These are phyloP conservation scores for Cyprinodon diabolis DNA, from an alignment of 2,797 vertebrate species.

Conservation along the genomic window DNA sequence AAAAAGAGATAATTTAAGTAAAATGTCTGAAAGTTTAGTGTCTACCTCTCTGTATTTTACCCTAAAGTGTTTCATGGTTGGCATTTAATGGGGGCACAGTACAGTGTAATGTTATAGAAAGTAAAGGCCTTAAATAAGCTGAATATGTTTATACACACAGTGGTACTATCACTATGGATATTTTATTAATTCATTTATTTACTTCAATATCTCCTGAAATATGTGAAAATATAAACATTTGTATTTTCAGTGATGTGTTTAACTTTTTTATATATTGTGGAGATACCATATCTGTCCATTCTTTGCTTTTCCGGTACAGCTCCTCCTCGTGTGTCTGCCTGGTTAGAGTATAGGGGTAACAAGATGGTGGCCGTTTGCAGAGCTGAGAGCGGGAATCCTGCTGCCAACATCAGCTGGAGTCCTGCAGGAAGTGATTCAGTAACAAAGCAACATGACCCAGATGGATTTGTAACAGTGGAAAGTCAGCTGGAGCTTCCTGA, in stretches of 20 bases:
- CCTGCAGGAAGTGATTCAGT: neutral
- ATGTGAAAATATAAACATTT: neutral
- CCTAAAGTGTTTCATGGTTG: neutral
- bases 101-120: neutral
- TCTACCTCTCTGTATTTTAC: neutral
- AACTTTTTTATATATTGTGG: neutral
- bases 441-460: fast-evolving
- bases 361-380: slow-evolving; percentile 65
- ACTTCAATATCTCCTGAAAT: neutral
- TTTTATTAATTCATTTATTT: neutral
- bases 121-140: neutral
- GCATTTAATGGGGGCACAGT: neutral
- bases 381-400: slow-evolving; percentile 60
- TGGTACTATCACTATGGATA: neutral
- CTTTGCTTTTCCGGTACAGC: slow-evolving; percentile 30
- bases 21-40: neutral
- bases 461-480: slow-evolving; percentile 45
- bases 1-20: neutral
- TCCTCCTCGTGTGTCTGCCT: slow-evolving; percentile 30
- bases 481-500: slow-evolving; percentile 51
- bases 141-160: neutral
- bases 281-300: neutral
- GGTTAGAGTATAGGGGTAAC: slow-evolving; percentile 15
- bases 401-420: slow-evolving; percentile 71
- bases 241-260: neutral